Conservation (phyloP, 2,113 vertebrate genomes). For the Arvicanthis niloticus region DNA sequence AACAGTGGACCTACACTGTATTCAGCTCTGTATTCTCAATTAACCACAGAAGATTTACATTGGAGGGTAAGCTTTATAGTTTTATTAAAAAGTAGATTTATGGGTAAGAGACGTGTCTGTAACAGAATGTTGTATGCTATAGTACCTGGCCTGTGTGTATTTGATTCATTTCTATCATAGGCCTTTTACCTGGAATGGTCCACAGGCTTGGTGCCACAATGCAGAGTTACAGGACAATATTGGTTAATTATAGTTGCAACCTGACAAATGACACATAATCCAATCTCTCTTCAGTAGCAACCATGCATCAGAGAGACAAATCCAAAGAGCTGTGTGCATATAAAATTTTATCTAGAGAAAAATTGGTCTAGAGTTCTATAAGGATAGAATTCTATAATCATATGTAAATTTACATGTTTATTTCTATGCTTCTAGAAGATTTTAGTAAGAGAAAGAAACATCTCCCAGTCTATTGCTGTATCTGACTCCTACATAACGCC, state of each 20-base stretch:
- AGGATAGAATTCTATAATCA: neutral
- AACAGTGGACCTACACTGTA: neutral
- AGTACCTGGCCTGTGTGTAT: neutral
- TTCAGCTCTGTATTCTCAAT: neutral
- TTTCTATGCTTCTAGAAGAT: constrained; percentile 12
- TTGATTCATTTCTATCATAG: neutral
- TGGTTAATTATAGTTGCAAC: neutral
- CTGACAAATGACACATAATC: neutral
- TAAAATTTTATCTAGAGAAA: neutral
- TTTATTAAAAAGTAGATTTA: neutral
- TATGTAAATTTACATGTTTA: neutral
- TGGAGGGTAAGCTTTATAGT: neutral
- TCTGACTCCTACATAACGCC: neutral
- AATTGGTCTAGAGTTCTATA: neutral
- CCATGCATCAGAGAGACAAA: neutral
- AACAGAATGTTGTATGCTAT: neutral
- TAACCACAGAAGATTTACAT: constrained; percentile 7
- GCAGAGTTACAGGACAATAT: neutral
- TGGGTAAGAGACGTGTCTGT: neutral
- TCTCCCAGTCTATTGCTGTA: neutral
- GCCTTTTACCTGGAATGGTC: neutral
- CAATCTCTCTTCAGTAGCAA: neutral
- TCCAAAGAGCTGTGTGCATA: neutral
- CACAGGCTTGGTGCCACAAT: neutral
- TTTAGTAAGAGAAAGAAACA: neutral